phyloP scores from a whole-genome alignment of 23 tunicate genomes.

The Ciona savignyi region DNA sequence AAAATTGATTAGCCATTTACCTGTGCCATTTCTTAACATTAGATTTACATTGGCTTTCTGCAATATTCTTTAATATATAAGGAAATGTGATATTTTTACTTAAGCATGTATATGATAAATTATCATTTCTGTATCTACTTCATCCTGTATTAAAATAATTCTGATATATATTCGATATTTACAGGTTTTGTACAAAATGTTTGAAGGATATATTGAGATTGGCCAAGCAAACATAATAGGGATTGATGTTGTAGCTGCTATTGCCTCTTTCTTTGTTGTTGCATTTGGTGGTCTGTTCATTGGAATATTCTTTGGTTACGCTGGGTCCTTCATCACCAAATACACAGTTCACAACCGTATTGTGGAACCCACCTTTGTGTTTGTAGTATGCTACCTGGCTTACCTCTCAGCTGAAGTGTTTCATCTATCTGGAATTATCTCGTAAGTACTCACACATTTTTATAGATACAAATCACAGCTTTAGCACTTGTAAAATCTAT shows the following conservation, averaged over 20 bases:
- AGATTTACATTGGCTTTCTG: no score
- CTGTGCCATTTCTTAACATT: no score
- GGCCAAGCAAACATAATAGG: conserved; percentile 40
- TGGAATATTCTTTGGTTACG: conserved; percentile 79
- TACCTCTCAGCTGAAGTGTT: conserved; percentile 93
- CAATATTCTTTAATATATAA: no score
- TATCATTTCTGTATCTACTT: no score
- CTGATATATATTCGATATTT: conserved; percentile 9
- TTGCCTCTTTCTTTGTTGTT: conserved; percentile 90
- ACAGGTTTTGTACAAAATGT: conserved; percentile 84
- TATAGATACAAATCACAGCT: no score
- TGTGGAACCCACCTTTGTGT: conserved; percentile 95
- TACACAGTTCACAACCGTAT: conserved; percentile 78
- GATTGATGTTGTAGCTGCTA: conserved; percentile 58
- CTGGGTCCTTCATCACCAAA: conserved; percentile 93
- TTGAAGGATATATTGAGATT: conserved; percentile 78
- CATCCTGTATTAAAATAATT: no score
- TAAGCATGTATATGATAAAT: no score
- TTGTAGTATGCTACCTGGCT: conserved; percentile 78
- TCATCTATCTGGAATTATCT: conserved; percentile 93
- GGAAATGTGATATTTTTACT: no score
- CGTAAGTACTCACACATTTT: no score
- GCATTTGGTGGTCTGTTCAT: conserved; percentile 81
- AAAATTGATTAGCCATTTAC: no score
- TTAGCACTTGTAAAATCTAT: no score